Evolutionary conservation across 2,113 vertebrate species (phyloP).

Genomic region (Myiozetetes cayanensis): DNA sequence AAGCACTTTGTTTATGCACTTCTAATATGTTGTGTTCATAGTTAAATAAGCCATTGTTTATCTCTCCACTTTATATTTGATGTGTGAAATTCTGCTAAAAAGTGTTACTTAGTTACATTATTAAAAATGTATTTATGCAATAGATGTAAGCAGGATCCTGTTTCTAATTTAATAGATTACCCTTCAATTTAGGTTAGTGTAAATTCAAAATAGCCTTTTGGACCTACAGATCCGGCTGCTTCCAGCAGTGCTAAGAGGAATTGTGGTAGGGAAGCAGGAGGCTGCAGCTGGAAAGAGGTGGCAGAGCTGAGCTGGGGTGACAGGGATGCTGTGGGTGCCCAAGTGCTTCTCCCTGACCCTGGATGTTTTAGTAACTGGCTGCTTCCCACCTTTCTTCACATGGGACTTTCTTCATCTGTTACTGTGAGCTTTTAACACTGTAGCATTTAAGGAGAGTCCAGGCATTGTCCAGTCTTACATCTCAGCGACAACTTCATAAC

Average conservation of each 20-base stretch:
- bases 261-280: not conserved
- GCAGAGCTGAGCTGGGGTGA: not conserved
- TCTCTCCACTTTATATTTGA: not conserved
- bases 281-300: not conserved
- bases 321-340: not conserved
- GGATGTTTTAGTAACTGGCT: not conserved
- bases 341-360: not conserved
- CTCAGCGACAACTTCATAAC: not conserved
- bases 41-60: not conserved
- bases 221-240: not conserved
- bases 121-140: not conserved
- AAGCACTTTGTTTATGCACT: not conserved
- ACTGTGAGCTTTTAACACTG: not conserved
- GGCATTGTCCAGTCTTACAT: not conserved
- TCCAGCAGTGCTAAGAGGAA: not conserved
- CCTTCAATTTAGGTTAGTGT: not conserved
- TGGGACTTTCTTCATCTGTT: not conserved
- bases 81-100: not conserved
- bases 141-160: not conserved
- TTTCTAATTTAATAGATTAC: not conserved
- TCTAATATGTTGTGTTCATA: not conserved
- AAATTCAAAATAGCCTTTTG: not conserved
- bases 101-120: not conserved
- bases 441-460: not conserved
- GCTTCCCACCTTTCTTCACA: not conserved